Evolutionary conservation across 2,888 invertebrate species (phyloP).

Genomic region (Trypoxylon attenuatum): DNA sequence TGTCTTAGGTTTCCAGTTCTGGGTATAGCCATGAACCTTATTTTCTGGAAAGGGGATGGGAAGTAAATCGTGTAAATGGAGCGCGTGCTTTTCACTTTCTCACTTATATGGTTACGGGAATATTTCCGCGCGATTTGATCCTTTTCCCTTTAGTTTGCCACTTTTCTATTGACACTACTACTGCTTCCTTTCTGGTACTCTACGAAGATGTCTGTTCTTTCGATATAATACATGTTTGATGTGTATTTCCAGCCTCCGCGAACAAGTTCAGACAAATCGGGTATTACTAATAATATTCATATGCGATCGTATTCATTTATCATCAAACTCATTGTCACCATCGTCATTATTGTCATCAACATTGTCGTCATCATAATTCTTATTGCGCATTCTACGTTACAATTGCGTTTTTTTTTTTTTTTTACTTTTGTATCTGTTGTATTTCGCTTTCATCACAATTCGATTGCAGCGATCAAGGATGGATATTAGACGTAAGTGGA

Average conservation of each 20-base stretch:
- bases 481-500: conserved; percentile 29
- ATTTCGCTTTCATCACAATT: too few relatives aligned
- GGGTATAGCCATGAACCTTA: conserved; percentile 36
- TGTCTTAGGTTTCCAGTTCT: conserved; percentile 58
- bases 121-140: not conserved
- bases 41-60: conserved; percentile 19
- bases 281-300: too few relatives aligned
- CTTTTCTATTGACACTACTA: conserved; percentile 1
- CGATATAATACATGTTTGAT: too few relatives aligned
- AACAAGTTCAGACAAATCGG: too few relatives aligned
- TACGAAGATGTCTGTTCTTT: conserved; percentile 20
- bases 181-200: conserved; percentile 2
- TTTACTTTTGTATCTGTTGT: conserved; percentile 33
- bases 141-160: conserved; percentile 14
- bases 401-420: not conserved
- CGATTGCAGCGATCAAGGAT: conserved; percentile 46
- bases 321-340: conserved; percentile 31
- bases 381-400: conserved; percentile 12
- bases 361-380: conserved; percentile 9
- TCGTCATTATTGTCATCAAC: conserved; percentile 31
- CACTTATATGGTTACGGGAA: not conserved
- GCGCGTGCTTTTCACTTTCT: conserved; percentile 21
- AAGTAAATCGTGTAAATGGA: conserved; percentile 15
- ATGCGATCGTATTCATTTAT: conserved; percentile 48
- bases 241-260: too few relatives aligned